Evolutionary conservation across 2,113 vertebrate genomes (phyloP), one percentile per base, ranked within the genome.

Genomic region (Passerina amoena): DNA sequence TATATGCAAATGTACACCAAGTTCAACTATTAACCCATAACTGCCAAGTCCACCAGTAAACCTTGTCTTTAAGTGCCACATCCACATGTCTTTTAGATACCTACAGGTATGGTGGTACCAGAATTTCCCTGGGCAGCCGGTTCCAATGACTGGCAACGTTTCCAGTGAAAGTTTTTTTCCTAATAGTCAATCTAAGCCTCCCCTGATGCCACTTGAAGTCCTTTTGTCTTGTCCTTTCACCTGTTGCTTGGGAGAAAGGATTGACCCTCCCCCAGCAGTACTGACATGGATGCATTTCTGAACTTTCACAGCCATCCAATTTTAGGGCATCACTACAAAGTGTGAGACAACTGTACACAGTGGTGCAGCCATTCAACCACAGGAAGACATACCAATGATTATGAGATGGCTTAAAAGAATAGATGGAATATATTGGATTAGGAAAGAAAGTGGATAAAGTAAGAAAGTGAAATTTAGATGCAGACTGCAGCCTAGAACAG

Each of bases 231-330:
- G 8, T 33, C 18, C 28, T 38, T 38, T 53, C 6, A 6, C 12
- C 5, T 11, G 28, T 5, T 61, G 22, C 27, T n/a, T 61, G 63
- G 23, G 47, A 53, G 64, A 45, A 61, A 61, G 28, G 38, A 45
- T 13, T 0, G 0, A 38, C 33, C 22, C 27, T 51, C 45, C 53
- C 23, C 38, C 11, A 5, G 9, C 50, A 65, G 30, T 60, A 45
- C 28, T 72, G 57, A 31, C 17, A 31, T 27, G 5, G 37, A 12
- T 24, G 10, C 2, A n/a, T 65, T 88, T 78, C 50, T 65, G 44
- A 54, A 37, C 23, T 78, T 68, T 60, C 30, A 24, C 10, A 73
- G 23, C 11, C 33, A 27, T 64, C 59, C 45, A n/a, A 50, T 60
- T 81, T 69, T 60, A 54, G 40, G 27, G 5, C 7, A 30, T 23